phyloP scores from a whole-genome alignment of 2,113 vertebrate species.

The Drymodes brunneopygia region DNA sequence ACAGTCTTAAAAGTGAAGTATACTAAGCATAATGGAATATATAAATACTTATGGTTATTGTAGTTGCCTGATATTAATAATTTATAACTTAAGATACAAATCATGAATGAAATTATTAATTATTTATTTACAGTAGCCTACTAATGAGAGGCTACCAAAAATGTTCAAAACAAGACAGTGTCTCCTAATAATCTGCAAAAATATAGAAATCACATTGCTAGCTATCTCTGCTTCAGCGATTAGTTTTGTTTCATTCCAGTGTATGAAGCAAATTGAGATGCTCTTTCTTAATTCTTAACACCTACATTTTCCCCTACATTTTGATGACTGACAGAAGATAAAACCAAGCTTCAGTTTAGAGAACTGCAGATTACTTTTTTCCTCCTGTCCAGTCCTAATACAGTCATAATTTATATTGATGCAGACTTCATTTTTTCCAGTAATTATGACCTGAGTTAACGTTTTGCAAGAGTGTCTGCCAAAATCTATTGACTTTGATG shows the following conservation, averaged over 20 bases:
- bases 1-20: background rate
- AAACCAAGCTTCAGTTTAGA: background rate
- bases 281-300: background rate
- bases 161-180: background rate
- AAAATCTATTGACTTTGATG: slow-evolving; percentile 49
- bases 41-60: background rate
- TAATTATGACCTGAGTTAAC: slow-evolving; percentile 47
- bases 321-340: background rate
- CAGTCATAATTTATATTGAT: background rate
- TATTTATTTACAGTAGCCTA: background rate
- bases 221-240: background rate
- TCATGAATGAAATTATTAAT: background rate
- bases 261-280: background rate
- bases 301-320: no score
- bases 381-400: background rate
- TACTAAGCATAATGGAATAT: background rate
- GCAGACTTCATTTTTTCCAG: background rate
- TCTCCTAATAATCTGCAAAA: background rate
- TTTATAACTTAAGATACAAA: background rate
- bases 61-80: background rate
- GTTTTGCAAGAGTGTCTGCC: slow-evolving; percentile 21
- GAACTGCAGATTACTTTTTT: background rate
- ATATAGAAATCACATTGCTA: background rate
- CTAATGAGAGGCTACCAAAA: background rate
- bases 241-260: background rate